Base-by-base conservation (phyloP, 2,797 vertebrate genomes). In the Ctenosaura bakeri region DNA sequence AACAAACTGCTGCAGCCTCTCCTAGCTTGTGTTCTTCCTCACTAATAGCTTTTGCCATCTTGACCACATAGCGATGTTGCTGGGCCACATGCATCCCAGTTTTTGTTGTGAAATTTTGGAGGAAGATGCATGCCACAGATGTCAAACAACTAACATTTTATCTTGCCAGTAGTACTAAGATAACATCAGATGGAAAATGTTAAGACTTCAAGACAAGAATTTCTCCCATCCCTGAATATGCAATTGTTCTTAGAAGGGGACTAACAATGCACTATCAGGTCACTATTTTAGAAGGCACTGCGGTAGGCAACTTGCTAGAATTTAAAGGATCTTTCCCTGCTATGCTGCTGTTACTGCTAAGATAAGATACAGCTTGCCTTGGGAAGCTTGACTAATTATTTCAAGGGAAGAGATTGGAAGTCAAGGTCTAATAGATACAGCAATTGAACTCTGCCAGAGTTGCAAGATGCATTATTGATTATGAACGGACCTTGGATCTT, bases 401-500 rank as follows among this genome's bases (percentile, higher is more conserved):
- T 91, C 81, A 87, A 94, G 76, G 88, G 80, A 92, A 96, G 69
- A 54, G 91, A 94, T 66, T 93, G 83, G 92, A 87, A 94, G 50
- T 86, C 29, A 93, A 90, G 46, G 52, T 95, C 91, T 96, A 93
- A 96, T 81, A 95, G 84, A 91, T 90, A 74, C 54, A 90, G 62
- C 91, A 87, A 83, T 22, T 93, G 88, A 95, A 94, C 80, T 94
- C 88, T 84, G 83, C 12, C 91, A 92, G 85, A 93, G 84, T 12
- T 73, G 88, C 83, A 94, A 92, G 91, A 94, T 95, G 73, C 46
- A 92, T 94, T 96, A 96, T 94, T 95, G 95, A 96, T 95, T 96
- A 94, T 87, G 59, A 66, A 92, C 59, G 35, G 0, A 0, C 92
- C 93, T 85, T 90, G 83, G 64, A 32, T 94, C 92, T 92, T 95